Conservation (phyloP, 2,797 vertebrate species). For the Onychomys torridus region DNA sequence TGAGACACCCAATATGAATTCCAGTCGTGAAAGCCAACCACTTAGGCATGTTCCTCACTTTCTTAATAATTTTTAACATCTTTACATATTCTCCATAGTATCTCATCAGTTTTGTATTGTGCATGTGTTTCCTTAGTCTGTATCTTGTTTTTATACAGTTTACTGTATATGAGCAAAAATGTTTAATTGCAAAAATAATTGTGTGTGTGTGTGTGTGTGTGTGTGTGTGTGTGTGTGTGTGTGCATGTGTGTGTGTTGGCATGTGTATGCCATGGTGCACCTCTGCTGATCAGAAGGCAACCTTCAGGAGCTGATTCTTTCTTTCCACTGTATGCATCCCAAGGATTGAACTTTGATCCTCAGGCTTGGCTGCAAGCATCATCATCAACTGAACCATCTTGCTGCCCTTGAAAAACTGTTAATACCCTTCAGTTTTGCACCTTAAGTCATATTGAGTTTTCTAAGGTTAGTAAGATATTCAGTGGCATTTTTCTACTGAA, state of each 20-base stretch:
- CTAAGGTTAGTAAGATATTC: conserved; percentile 17
- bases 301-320: too few species aligned
- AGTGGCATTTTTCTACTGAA: conserved; percentile 29
- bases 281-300: too few species aligned
- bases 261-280: not conserved
- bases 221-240: too few species aligned
- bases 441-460: conserved; percentile 32
- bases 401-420: not conserved
- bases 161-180: not conserved
- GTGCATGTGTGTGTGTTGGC: too few species aligned
- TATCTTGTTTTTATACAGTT: not conserved
- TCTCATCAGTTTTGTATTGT: conserved; percentile 6
- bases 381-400: not conserved
- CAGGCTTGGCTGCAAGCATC: not conserved
- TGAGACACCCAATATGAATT: not conserved
- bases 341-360: not conserved
- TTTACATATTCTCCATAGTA: conserved; percentile 28
- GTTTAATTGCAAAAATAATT: not conserved
- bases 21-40: not conserved
- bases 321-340: not conserved
- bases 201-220: too few species aligned
- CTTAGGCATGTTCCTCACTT: not conserved
- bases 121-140: conserved; percentile 11
- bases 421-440: not conserved
- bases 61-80: conserved; percentile 2